Evolutionary conservation across 30 jellyfish, hydroid and myxozoan species (phyloP).

Genomic region (Aurelia aurita): DNA sequence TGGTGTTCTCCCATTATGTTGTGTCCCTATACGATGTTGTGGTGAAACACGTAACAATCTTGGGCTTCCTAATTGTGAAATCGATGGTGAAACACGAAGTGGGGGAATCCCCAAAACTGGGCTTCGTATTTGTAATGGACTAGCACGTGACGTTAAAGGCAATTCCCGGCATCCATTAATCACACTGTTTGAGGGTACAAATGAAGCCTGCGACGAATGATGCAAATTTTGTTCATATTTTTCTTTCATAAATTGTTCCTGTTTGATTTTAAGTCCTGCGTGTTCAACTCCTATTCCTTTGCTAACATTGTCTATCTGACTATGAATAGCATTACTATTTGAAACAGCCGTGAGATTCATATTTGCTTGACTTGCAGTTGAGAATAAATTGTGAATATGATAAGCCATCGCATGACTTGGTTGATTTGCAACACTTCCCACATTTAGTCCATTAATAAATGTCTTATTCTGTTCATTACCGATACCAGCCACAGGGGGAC

Average conservation of each 20-base stretch:
- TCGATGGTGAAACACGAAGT: conserved; percentile 56
- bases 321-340: background rate
- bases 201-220: background rate
- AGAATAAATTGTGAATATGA: background rate
- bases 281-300: background rate
- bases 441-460: background rate
- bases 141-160: background rate
- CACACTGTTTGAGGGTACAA: background rate
- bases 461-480: background rate
- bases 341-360: background rate
- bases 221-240: background rate
- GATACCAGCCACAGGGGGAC: background rate
- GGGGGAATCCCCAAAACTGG: conserved; percentile 29
- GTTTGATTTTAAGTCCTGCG: background rate
- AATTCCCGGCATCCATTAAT: background rate
- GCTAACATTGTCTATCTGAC: too few relatives aligned
- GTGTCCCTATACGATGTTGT: background rate
- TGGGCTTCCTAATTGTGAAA: conserved; percentile 53
- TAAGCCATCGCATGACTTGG: background rate
- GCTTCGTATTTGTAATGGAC: background rate
- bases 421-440: background rate
- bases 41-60: conserved; percentile 9
- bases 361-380: background rate
- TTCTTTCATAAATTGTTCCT: background rate
- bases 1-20: conserved; percentile 30